These are phyloP conservation scores for Dromaius novaehollandiae DNA, from an alignment of 2,113 vertebrate genomes.

Conservation along the genomic window DNA sequence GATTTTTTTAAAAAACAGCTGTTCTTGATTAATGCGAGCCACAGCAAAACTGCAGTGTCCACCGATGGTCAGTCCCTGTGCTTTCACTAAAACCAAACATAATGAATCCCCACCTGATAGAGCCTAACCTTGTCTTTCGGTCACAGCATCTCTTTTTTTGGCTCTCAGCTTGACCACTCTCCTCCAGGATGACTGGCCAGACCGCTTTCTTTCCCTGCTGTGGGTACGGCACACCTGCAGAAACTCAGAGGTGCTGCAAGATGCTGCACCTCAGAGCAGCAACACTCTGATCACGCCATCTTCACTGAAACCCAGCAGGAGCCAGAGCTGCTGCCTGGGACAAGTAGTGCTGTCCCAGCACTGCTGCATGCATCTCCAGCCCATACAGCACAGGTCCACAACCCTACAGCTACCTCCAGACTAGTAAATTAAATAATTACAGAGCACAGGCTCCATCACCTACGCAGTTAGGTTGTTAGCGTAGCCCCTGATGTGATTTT, in stretches of 20 bases:
- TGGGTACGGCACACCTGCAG: background rate
- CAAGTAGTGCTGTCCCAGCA: background rate
- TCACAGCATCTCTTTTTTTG: background rate
- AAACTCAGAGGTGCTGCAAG: background rate
- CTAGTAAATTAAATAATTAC: background rate
- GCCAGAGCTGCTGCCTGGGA: too few species aligned
- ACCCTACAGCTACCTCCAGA: background rate
- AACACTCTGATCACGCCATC: background rate
- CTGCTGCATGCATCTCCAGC: background rate
- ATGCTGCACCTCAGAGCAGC: background rate
- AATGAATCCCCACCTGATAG: background rate
- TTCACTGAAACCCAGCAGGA: too few species aligned
- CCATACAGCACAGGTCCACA: background rate
- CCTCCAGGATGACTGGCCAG: background rate
- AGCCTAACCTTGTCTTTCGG: background rate
- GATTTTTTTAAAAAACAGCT: accelerated
- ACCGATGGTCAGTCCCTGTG: background rate
- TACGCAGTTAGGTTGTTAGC: too few species aligned
- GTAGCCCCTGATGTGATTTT: background rate
- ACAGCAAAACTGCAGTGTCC: background rate
- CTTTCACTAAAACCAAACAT: background rate
- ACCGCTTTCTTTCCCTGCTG: background rate
- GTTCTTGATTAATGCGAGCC: background rate
- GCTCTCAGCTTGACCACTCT: background rate
- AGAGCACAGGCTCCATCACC: background rate